Evolutionary conservation across 1,140 invertebrate genomes (phyloP), one percentile per base, ranked within the genome.

Genomic region (Diorhabda carinulata): DNA sequence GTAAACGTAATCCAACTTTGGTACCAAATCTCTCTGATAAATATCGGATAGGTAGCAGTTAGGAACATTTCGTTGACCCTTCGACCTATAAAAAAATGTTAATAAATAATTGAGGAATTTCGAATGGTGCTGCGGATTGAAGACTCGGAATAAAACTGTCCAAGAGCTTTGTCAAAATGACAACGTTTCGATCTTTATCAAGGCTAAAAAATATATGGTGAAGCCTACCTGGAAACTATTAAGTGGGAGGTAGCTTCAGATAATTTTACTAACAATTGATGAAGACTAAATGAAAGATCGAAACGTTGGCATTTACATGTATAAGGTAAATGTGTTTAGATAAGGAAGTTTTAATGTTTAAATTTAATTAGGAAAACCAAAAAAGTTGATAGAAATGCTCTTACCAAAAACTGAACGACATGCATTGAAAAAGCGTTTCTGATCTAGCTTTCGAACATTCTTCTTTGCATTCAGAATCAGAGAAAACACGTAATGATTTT

Each of bases 31-130:
- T 77, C 88, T 84, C 69, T 88, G 83, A 9, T 88, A 83, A n/a
- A 91, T 86, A 71, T 91, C 89, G 5, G 89, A 90, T 43, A 92
- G 80, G 0, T 88, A 80, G 74, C 90, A 92, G 76, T 90, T 91
- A 5, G 78, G 80, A 62, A 70, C 72, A 40, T 74, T 70, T 70
- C 74, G 74, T 25, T 71, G 63, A 7, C 72, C 67, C 42, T 47
- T 73, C 25, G 76, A 73, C 70, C 79, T 80, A 72, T 63, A 78
- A 66, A 8, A 52, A 52, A n/a, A 66, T 41, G n/a, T 5, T 9
- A 67, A n/a, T 40, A 68, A 42, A 60, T 4, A 68, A 25, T 25
- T 25, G 25, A 1, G 25, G 1, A 25, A 25, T 25, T 25, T 25
- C 25, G 25, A 25, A 25, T 25, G 25, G 25, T 25, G 25, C 25